phyloP scores from a whole-genome alignment of 2,797 vertebrate species.

The Poliocrania exsul region DNA sequence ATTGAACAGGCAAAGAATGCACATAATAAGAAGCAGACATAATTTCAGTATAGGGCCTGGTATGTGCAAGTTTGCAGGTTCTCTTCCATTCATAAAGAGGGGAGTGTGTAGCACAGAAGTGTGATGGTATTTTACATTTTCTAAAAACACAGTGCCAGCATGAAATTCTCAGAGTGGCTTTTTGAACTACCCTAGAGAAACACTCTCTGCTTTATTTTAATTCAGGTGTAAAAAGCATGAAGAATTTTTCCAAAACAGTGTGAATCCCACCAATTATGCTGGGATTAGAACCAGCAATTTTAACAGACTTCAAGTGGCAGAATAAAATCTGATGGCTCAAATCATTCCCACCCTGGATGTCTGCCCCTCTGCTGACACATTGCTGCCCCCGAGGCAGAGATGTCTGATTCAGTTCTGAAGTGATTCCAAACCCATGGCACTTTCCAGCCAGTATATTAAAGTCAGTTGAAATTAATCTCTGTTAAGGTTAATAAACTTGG shows the following conservation, averaged over 20 bases:
- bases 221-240: not conserved
- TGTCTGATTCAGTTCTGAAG: not conserved
- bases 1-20: not conserved
- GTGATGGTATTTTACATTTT: not conserved
- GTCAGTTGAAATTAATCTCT: conserved; percentile 22
- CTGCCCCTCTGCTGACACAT: not conserved
- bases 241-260: not conserved
- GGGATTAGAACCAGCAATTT: not conserved
- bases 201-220: not conserved
- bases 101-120: not conserved
- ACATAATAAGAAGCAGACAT: not conserved
- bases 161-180: not conserved
- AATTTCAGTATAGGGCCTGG: not conserved
- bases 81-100: not conserved
- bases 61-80: not conserved
- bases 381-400: conserved; percentile 9
- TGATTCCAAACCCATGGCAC: not conserved
- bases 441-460: conserved; percentile 21
- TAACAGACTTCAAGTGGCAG: not conserved
- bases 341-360: not conserved
- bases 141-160: not conserved
- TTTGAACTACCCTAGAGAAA: not conserved
- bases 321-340: not conserved
- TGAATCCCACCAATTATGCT: not conserved
- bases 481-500: not conserved